Conservation (phyloP, 2,797 vertebrate species). For the Pteropus rufus region DNA sequence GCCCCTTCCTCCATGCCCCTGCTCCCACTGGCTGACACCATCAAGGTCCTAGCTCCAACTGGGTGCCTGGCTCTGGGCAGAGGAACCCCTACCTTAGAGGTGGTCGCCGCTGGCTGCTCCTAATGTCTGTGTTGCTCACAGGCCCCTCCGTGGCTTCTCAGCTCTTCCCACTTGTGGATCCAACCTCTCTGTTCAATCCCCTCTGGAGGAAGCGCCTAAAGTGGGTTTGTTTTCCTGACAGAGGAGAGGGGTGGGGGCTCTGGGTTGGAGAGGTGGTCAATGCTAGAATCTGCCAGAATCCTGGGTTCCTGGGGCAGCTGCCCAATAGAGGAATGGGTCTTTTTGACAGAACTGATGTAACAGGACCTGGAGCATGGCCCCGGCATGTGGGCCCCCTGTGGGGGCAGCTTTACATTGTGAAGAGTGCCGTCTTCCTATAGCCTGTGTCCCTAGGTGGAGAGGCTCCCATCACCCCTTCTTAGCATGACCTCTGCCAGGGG, state of each 20-base stretch:
- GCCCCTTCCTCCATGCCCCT: neutral
- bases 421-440: accelerated
- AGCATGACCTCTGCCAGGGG: neutral
- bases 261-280: accelerated
- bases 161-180: too few relatives aligned
- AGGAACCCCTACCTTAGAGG: neutral
- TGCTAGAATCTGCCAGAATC: neutral
- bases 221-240: neutral
- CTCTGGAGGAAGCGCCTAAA: neutral
- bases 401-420: neutral
- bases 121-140: neutral
- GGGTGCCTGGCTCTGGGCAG: neutral
- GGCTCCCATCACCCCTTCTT: neutral
- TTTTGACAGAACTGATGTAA: neutral
- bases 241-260: neutral
- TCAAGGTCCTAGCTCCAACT: neutral
- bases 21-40: neutral
- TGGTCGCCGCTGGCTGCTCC: neutral
- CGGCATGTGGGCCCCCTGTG: too few relatives aligned
- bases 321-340: too few relatives aligned
- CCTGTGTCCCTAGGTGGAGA: neutral
- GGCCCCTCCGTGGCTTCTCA: neutral
- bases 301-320: neutral
- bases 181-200: neutral
- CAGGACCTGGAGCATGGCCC: neutral